Evolutionary conservation across 2,113 vertebrate genomes (phyloP), one percentile per base, ranked within the genome.

Genomic region (Phoxinus phoxinus): DNA sequence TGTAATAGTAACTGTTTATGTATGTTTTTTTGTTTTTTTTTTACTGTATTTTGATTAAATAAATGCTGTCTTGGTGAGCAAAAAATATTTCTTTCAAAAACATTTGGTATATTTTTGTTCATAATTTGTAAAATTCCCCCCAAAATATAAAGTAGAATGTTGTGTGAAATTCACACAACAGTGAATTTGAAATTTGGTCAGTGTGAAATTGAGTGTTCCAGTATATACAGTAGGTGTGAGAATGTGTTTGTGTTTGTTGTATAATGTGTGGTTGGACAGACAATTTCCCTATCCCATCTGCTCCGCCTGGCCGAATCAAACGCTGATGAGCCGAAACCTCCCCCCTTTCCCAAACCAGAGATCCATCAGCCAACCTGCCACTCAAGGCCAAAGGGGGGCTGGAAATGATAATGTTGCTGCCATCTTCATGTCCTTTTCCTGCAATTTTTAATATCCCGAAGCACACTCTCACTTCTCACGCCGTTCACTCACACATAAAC

Each of bases 201-300:
- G 27, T 32, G 10, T 35, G 3, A 27, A 77, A 3, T 30, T 5
- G 25, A 65, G 44, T 56, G 76, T 65, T 46, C 12, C 15, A 41
- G n/a, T 74, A 59, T 74, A 59, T 41, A 41, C 37, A 41, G 41
- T 61, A 32, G 41, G 75, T 84, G 30, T 74, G 27, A 44, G 75
- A 37, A 11, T 78, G 65, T 48, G 44, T 32, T 63, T 46, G 37
- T 74, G 23, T 74, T 15, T 56, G 21, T 37, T 37, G 35, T 41
- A 41, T 41, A 41, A 41, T 53, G 81, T 23, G 30, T 71, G 76
- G 67, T 65, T 46, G 53, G 67, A 67, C 46, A 32, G 83, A 59
- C 46, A 65, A 71, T 86, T 80, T 78, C 35, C 74, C 63, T 51
- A 21, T 85, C 65, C 86, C 83, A 72, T 83, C 83, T 83, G 77